A percentile compares a stretch with the other conserved stretches of the same genome.
Evolutionary conservation across 2,888 invertebrate species (phyloP).

Genomic region (Anorthoa munda): DNA sequence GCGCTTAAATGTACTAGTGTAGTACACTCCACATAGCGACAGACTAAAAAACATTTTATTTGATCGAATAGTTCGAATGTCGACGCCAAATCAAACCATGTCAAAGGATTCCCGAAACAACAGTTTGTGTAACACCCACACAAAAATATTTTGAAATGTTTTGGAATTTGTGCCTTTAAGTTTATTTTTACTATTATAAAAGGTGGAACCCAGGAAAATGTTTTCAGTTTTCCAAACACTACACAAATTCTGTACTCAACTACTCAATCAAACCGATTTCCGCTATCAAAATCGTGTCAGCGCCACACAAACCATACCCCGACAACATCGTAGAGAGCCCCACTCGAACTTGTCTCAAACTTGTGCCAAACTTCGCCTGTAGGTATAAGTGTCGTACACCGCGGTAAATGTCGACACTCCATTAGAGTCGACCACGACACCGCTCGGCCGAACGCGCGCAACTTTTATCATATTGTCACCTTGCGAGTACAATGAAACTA

Average conservation of each 20-base stretch:
- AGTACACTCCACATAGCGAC: neutral
- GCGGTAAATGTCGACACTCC: conserved; percentile 34
- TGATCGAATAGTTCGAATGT: neutral
- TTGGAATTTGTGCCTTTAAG: neutral
- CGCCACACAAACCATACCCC: neutral
- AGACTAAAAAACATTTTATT: neutral
- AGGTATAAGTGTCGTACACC: conserved; percentile 38
- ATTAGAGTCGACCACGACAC: conserved; percentile 37
- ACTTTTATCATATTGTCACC: conserved; percentile 47
- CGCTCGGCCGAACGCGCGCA: conserved; percentile 24
- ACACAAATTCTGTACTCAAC: neutral
- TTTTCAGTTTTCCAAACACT: neutral
- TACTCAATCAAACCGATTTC: neutral
- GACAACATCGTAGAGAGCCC: neutral
- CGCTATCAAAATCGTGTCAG: neutral
- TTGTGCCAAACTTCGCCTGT: conserved; percentile 32
- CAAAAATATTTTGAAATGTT: neutral
- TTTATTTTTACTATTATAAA: neutral
- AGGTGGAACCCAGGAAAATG: too few species aligned
- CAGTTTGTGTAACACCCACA: neutral
- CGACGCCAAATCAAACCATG: neutral
- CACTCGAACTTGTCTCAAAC: conserved; percentile 28
- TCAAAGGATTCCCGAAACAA: neutral
- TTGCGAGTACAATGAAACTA: neutral
- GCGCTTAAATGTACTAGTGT: neutral